Base-by-base conservation (phyloP, 1,140 invertebrate species). In the Mylabris phalerata region DNA sequence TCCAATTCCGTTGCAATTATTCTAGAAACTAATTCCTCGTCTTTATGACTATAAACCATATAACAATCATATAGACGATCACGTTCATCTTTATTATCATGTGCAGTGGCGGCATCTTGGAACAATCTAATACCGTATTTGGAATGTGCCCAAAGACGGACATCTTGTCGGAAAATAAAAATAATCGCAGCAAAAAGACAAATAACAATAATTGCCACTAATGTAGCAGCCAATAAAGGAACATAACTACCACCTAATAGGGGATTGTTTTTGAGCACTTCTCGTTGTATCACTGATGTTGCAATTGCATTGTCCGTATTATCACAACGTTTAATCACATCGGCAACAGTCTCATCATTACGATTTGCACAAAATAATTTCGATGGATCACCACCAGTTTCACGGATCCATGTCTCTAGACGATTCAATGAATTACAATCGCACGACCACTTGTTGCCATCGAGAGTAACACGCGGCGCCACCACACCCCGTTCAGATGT, bases 31-130 rank as follows among this genome's bases (percentile, higher is more conserved):
- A 92, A 89, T 61, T 88, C 83, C 48, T 89, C 85, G 75, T 94
- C 91, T 72, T 90, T 85, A 63, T 87, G 84, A 75, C 88, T 90
- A 77, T 93, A 93, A 57, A 92, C 85, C 69, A 94, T 79, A 74
- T 92, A 94, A 44, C 89, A 91, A 69, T 94, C 92, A 73, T 90
- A 92, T 38, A 90, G 77, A 55, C 87, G 82, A 69, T 89, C 87
- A 38, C 82, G 79, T 68, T 88, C 85, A 59, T 79, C 70, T 54
- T 84, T 80, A 42, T 77, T 75, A 25, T 77, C 76, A 50, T 77
- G 77, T 4, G 74, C 61, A 63, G 79, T 70, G 62, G 79, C 64
- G 64, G 75, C 65, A 75, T 80, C 78, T 76, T 82, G 78, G 56
- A 87, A 88, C 40, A 92, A 76, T 32, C 88, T 78, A 0, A 90